These are phyloP conservation scores for Paragorgia papillata DNA, from an alignment of 92 coral and sea anemone species.

Conservation along the genomic window DNA sequence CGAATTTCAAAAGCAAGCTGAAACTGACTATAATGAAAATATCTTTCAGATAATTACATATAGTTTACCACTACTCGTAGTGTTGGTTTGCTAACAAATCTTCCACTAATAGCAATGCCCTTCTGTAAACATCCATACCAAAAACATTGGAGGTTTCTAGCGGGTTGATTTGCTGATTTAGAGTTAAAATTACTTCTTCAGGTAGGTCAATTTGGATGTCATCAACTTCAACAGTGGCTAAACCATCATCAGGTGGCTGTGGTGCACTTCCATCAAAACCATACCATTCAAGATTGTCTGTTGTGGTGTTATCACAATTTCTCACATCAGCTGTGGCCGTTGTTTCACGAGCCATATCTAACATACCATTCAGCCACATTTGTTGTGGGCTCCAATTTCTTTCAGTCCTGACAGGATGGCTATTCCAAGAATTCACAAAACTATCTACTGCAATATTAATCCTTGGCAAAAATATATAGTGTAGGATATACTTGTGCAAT, in stretches of 20 bases:
- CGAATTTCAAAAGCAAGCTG: too few species aligned
- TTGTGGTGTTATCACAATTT: too few species aligned
- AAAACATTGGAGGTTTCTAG: constrained; percentile 18
- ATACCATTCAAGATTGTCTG: too few species aligned
- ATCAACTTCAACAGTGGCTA: constrained; percentile 48
- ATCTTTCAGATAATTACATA: too few species aligned
- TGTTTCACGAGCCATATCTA: constrained; percentile 19
- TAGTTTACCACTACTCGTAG: too few species aligned
- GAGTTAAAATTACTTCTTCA: neutral
- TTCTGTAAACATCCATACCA: constrained; percentile 34
- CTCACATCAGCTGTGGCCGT: too few species aligned
- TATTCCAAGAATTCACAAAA: constrained; percentile 4
- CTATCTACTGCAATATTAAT: constrained; percentile 20
- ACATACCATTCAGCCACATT: constrained; percentile 43
- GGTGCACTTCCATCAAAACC: constrained; percentile 50
- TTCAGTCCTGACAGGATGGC: constrained; percentile 27
- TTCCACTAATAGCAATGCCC: constrained; percentile 35
- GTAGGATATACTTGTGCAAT: constrained; percentile 47
- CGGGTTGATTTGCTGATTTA: constrained; percentile 18
- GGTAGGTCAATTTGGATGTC: constrained; percentile 33
- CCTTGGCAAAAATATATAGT: constrained; percentile 45
- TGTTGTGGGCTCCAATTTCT: constrained; percentile 37
- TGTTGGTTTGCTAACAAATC: too few species aligned
- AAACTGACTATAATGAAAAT: too few species aligned
- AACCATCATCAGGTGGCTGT: constrained; percentile 52